Evolutionary conservation across 2,888 invertebrate species (phyloP).

Genomic region (Fissipunctia ypsillon): DNA sequence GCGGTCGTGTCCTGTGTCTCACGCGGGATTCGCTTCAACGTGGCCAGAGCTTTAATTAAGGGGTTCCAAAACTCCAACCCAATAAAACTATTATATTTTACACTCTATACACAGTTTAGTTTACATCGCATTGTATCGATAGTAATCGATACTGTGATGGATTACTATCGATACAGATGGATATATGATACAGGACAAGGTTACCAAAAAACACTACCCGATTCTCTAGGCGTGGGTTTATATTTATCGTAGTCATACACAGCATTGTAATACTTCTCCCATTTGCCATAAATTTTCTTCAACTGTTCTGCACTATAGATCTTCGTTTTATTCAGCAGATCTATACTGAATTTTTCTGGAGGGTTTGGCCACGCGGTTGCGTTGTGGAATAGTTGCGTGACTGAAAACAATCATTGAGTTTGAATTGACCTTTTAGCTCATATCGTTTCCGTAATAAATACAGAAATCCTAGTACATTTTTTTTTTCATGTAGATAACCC

Average conservation of each 20-base stretch:
- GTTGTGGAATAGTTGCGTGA: constrained; percentile 50
- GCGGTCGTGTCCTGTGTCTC: no score
- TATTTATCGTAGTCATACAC: constrained; percentile 56
- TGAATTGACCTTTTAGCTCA: not conserved
- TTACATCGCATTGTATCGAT: not conserved
- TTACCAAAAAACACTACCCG: constrained; percentile 65
- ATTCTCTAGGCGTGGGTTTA: constrained; percentile 69
- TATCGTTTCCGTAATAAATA: not conserved
- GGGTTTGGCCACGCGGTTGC: constrained; percentile 35
- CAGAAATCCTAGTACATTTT: no score
- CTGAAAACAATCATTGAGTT: constrained; percentile 28
- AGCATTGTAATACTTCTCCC: constrained; percentile 55
- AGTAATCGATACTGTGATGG: not conserved
- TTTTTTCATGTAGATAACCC: no score
- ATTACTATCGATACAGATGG: not conserved
- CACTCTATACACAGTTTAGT: not conserved
- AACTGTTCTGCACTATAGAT: constrained; percentile 30
- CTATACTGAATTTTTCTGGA: constrained; percentile 34
- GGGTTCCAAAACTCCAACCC: not conserved
- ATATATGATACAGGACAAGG: not conserved
- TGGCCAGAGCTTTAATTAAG: not conserved
- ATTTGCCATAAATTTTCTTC: constrained; percentile 54
- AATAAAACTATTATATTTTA: not conserved
- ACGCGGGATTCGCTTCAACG: no score
- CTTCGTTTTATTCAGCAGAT: constrained; percentile 47